phyloP scores from a whole-genome alignment of 2,888 invertebrate species.

The Monochamus alternatus region DNA sequence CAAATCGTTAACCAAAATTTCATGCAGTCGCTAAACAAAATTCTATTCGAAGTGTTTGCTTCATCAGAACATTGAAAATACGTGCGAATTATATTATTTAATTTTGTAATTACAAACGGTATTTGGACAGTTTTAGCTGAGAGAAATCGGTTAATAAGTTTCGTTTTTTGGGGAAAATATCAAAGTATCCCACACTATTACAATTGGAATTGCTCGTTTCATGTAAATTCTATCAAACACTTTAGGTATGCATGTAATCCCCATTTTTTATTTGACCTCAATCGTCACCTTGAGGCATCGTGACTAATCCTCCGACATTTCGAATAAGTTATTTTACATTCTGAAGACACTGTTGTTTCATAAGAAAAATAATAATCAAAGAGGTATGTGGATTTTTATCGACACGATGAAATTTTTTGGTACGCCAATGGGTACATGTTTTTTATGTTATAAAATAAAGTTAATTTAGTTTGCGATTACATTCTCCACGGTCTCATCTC shows the following conservation, averaged over 20 bases:
- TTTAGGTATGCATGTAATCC: constrained; percentile 13
- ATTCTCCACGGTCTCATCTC: constrained; percentile 52
- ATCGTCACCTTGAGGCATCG: neutral
- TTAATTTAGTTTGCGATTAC: constrained; percentile 30
- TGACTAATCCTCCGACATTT: constrained; percentile 10
- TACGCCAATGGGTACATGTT: constrained; percentile 20
- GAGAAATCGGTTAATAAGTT: too few species aligned
- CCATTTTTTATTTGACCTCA: constrained; percentile 12
- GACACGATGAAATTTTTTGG: neutral
- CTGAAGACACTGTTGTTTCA: neutral
- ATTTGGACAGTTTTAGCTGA: too few species aligned
- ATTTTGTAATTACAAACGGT: too few species aligned
- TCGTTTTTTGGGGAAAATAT: neutral
- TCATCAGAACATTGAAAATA: too few species aligned
- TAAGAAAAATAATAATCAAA: neutral
- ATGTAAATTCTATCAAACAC: neutral
- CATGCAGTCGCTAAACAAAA: too few species aligned
- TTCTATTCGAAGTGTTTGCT: too few species aligned
- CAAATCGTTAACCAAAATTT: too few species aligned
- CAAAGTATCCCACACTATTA: neutral
- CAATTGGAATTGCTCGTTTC: neutral
- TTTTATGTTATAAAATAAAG: constrained; percentile 20
- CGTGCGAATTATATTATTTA: too few species aligned
- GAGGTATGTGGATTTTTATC: too few species aligned
- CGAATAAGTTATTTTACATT: constrained; percentile 4